phyloP scores from a whole-genome alignment of 2,113 vertebrate species.

The Cinclus cinclus region DNA sequence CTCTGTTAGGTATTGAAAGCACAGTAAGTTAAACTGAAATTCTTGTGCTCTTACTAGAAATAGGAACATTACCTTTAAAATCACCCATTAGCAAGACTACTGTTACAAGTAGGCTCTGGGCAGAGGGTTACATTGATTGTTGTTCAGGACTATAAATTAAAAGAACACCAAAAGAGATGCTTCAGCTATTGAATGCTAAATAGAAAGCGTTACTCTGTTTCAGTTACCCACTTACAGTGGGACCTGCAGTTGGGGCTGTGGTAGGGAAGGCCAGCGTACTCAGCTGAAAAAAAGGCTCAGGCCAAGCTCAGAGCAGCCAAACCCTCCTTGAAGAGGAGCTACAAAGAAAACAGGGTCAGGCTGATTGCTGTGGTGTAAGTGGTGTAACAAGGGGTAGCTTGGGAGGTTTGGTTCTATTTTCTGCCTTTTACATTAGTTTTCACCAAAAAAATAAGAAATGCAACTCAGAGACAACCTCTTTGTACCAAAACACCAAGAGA shows the following conservation, averaged over 20 bases:
- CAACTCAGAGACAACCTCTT: not conserved
- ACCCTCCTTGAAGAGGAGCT: not conserved
- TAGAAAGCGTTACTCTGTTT: not conserved
- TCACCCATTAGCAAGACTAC: not conserved
- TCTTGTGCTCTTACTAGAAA: not conserved
- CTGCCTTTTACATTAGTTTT: not conserved
- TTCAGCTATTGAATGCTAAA: not conserved
- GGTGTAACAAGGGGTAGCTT: not conserved
- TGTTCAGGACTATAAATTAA: not conserved
- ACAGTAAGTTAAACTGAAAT: not conserved
- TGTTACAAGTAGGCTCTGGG: not conserved
- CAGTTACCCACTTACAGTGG: not conserved
- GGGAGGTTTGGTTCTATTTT: not conserved
- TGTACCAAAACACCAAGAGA: not conserved
- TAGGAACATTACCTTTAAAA: not conserved
- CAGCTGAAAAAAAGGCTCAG: not conserved
- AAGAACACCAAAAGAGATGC: not conserved
- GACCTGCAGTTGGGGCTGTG: not conserved
- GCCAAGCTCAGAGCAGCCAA: not conserved
- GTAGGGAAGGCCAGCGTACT: not conserved
- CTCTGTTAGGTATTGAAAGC: not conserved
- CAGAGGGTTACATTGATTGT: not conserved
- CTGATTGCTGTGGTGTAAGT: not conserved
- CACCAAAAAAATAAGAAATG: not conserved
- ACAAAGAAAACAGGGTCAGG: not conserved